Percentiles rank a stretch among this genome's conserved stretches.
Evolutionary conservation across 2,888 invertebrate genomes (phyloP).

Genomic region (Cordilura impudica): DNA sequence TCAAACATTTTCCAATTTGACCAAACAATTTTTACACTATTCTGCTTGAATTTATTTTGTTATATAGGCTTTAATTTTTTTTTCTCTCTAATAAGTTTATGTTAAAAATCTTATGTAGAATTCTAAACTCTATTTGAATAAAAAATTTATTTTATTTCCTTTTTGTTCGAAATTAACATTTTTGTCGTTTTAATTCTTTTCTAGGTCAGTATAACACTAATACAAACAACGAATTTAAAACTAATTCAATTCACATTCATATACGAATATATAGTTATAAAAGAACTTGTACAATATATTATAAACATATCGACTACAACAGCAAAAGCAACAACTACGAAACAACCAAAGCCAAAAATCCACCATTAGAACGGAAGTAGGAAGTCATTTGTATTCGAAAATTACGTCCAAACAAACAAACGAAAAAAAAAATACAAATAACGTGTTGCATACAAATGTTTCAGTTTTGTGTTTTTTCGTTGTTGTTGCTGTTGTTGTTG

Average conservation of each 20-base stretch:
- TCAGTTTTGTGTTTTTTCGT: background rate
- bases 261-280: no score
- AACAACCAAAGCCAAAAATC: conserved; percentile 16
- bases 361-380: conserved; percentile 60
- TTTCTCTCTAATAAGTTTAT: background rate
- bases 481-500: background rate
- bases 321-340: background rate
- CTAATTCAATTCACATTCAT: no score
- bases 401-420: conserved; percentile 28
- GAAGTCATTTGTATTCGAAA: conserved; percentile 54
- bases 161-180: conserved; percentile 32
- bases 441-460: conserved; percentile 53
- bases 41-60: conserved; percentile 32
- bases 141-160: conserved; percentile 18
- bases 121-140: conserved; percentile 45
- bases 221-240: background rate
- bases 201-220: conserved; percentile 56
- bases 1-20: background rate
- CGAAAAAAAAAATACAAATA: conserved; percentile 23
- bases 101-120: conserved; percentile 6
- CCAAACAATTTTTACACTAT: conserved; percentile 14
- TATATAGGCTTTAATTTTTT: conserved; percentile 3
- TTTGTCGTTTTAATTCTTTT: conserved; percentile 42
- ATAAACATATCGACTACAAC: conserved; percentile 27
- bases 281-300: background rate